Conservation (phyloP, 2,113 vertebrate species). For the Myrmophylax atrothorax region DNA sequence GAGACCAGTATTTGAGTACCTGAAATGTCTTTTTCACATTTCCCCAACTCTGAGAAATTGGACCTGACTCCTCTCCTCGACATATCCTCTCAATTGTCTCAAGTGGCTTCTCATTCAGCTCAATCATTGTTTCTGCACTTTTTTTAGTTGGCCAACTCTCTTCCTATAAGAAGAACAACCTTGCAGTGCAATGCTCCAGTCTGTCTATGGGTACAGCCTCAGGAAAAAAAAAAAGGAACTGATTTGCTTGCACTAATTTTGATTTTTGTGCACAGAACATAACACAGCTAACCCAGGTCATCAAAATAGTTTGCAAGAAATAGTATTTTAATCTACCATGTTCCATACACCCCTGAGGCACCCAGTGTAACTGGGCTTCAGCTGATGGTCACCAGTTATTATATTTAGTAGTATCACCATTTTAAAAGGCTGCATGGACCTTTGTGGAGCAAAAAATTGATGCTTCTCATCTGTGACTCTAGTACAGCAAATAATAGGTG, state of each 20-base stretch:
- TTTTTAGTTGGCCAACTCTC: not conserved
- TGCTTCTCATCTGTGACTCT: not conserved
- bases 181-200: not conserved
- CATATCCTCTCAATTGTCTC: not conserved
- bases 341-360: not conserved
- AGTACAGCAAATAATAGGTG: not conserved
- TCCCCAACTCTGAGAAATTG: not conserved
- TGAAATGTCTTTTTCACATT: not conserved
- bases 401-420: not conserved
- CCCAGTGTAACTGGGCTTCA: not conserved
- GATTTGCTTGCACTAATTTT: not conserved
- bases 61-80: not conserved
- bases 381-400: not conserved
- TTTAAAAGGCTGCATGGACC: not conserved
- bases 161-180: not conserved
- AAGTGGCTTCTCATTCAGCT: not conserved
- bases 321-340: not conserved
- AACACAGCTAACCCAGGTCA: not conserved
- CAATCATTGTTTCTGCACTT: not conserved
- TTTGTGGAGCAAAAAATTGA: not conserved
- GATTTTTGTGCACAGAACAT: not conserved
- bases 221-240: not conserved
- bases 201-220: not conserved
- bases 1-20: not conserved
- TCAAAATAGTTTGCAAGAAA: not conserved